phyloP scores from a whole-genome alignment of 2,797 vertebrate species.

The Sebastes itinus region DNA sequence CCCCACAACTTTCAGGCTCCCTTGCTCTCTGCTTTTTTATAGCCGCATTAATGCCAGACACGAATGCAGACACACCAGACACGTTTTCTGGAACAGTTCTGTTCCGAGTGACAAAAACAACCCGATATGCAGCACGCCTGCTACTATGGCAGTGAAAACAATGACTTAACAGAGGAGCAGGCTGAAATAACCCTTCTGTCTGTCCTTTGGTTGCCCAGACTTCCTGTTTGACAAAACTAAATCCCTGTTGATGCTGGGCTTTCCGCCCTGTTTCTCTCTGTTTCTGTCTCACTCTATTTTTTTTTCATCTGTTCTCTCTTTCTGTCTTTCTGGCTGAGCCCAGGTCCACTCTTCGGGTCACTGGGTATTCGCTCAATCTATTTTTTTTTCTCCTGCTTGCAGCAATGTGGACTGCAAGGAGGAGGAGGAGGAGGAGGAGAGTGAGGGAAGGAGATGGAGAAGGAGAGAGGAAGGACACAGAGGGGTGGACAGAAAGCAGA shows the following conservation, averaged over 20 bases:
- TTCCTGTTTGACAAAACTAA: conserved; percentile 83
- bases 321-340: conserved; percentile 43
- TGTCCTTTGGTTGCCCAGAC: conserved; percentile 75
- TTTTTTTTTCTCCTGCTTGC: conserved; percentile 40
- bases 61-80: conserved; percentile 44
- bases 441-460: conserved; percentile 22
- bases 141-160: conserved; percentile 71
- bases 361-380: conserved; percentile 47
- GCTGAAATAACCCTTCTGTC: conserved; percentile 80
- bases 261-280: conserved; percentile 67
- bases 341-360: conserved; percentile 66
- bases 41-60: conserved; percentile 49
- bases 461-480: conserved; percentile 42
- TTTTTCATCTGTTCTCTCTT: conserved; percentile 22
- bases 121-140: conserved; percentile 45
- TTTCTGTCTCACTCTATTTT: conserved; percentile 45
- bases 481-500: conserved; percentile 47
- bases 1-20: neutral
- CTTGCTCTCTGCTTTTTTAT: conserved; percentile 19
- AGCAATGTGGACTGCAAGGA: conserved; percentile 4
- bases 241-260: conserved; percentile 79
- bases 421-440: conserved; percentile 29
- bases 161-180: conserved; percentile 76
- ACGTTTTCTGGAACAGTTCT: conserved; percentile 46
- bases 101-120: conserved; percentile 44